Evolutionary conservation across 2,888 invertebrate genomes (phyloP), one percentile per base, ranked within the genome.

Genomic region (Epistrophe grossulariae): DNA sequence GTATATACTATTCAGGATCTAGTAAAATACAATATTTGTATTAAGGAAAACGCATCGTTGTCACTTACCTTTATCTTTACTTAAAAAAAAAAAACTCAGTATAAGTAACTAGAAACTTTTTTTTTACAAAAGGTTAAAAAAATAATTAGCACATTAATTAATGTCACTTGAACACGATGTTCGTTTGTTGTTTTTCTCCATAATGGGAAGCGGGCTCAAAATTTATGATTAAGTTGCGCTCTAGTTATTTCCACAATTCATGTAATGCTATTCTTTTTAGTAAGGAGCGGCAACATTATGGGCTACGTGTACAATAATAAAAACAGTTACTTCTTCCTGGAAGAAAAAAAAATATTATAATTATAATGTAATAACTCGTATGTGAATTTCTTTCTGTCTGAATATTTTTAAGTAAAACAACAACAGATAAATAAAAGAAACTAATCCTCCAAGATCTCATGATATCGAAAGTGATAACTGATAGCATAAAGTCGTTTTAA

Each of bases 141-240:
- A 76, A 82, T 35, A 59, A 82, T 78, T 78, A 78, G 78, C 66
- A 43, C 64, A 59, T 60, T 55, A 62, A 79, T 59, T 79, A 79
- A 83, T 79, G 73, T 79, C 60, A 35, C 40, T 43, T 55, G 68
- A 55, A 68, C 83, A 79, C 79, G 79, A 73, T 73, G 48, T 72
- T 48, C 55, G 38, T 52, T 60, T 73, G 43, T 28, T 66, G 48
- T 40, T 40, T 40, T 50, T 19, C 31, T 50, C 3, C 43, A 13
- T 13, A 28, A 35, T 19, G n/a, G 79, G 83, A 79, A 62, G 83
- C 48, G 83, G 66, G 68, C 60, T 52, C 31, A 79, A 70, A 66
- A 79, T 72, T 79, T 79, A 79, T 79, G 55, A 78, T 73, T 60
- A 38, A 52, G 72, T 79, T 83, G 79, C 73, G 72, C 60, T 79